Evolutionary conservation across 1,140 invertebrate species (phyloP).

Genomic region (Coenobita brevimanus): DNA sequence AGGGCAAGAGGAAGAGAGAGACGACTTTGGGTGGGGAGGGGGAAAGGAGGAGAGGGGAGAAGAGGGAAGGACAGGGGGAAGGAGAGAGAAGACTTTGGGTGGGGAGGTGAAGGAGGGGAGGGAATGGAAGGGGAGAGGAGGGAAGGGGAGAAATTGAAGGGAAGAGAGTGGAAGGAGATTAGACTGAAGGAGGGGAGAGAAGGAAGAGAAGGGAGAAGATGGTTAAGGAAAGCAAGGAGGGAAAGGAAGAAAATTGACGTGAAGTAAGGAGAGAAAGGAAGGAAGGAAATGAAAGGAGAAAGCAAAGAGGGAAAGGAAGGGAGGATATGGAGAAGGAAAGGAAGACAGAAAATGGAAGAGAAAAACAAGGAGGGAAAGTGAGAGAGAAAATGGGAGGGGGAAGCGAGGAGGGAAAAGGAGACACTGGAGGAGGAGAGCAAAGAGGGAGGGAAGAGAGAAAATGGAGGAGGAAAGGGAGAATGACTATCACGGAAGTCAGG

Average conservation of each 20-base stretch:
- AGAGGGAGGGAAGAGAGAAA: too few species aligned
- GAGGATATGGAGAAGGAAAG: too few species aligned
- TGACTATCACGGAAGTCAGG: too few species aligned
- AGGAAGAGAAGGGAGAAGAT: neutral
- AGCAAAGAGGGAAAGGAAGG: too few species aligned
- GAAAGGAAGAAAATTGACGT: neutral
- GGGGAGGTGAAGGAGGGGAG: neutral
- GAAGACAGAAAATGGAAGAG: too few species aligned
- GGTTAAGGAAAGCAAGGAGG: neutral
- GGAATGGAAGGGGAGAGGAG: neutral
- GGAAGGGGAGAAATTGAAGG: neutral
- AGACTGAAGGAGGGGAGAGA: neutral
- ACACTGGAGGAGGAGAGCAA: too few species aligned
- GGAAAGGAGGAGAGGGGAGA: neutral
- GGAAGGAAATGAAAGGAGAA: neutral
- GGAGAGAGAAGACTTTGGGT: neutral
- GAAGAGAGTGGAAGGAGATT: too few species aligned
- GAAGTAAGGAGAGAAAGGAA: neutral
- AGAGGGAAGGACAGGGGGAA: conserved; percentile 1
- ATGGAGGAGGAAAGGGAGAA: too few species aligned
- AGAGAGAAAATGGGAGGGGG: too few species aligned
- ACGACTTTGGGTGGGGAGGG: neutral
- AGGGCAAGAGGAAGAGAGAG: neutral
- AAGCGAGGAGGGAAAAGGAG: too few species aligned
- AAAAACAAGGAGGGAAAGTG: too few species aligned